Percentiles rank a stretch among this genome's conserved stretches.
These are phyloP conservation scores for Platygyra sinensis DNA, from an alignment of 64 coral and sea anemone genomes.

Conservation along the genomic window DNA sequence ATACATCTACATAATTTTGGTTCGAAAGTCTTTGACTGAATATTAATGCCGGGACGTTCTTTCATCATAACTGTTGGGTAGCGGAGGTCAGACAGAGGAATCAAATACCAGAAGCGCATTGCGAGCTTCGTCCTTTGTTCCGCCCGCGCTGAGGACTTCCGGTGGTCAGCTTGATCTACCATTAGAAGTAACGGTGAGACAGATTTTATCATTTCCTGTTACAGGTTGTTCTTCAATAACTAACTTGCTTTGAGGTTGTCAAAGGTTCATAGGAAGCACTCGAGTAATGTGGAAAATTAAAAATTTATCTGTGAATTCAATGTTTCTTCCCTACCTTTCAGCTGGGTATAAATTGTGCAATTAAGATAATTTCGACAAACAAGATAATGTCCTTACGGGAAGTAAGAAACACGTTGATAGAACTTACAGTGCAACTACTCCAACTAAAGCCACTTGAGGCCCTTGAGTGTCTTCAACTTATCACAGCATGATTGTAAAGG, in stretches of 20 bases:
- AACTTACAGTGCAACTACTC: not conserved
- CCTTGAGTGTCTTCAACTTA: no score
- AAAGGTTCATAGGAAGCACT: no score
- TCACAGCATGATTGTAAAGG: no score
- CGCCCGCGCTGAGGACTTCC: not conserved
- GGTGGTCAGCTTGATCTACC: not conserved
- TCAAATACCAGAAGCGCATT: not conserved
- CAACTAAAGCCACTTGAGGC: no score
- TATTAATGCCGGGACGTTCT: no score
- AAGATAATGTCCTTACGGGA: no score
- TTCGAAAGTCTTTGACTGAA: no score
- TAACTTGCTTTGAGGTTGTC: not conserved
- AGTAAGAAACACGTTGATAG: not conserved
- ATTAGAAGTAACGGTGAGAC: constrained; percentile 25
- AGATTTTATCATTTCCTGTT: not conserved
- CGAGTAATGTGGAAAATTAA: not conserved
- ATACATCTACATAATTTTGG: no score
- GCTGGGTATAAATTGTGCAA: no score
- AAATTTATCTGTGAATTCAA: not conserved
- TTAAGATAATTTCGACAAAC: not conserved
- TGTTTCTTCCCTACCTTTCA: no score
- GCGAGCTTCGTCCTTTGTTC: constrained; percentile 18
- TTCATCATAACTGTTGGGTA: not conserved
- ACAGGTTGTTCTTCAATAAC: not conserved
- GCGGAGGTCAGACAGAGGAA: not conserved